phyloP scores from a whole-genome alignment of 2,113 vertebrate genomes.

The Actinemys pallida region DNA sequence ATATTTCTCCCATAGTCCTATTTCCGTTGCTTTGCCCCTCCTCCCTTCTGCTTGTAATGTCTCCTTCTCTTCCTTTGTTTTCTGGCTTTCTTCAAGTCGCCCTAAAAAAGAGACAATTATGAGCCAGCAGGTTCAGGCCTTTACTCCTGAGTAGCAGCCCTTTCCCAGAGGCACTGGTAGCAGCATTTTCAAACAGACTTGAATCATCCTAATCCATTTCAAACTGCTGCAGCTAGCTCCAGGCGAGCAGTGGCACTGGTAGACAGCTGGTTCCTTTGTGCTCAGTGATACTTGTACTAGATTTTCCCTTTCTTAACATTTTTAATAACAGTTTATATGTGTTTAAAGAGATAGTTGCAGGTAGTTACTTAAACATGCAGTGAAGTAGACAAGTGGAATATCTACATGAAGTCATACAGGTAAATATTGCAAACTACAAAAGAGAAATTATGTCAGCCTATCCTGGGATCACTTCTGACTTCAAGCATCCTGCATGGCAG shows the following conservation, averaged over 20 bases:
- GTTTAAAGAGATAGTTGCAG: not conserved
- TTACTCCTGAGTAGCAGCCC: not conserved
- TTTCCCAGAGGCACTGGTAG: not conserved
- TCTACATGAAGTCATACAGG: not conserved
- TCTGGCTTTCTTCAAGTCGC: not conserved
- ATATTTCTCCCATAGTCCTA: not conserved
- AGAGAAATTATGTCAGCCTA: not conserved
- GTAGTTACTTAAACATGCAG: not conserved
- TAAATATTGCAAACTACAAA: not conserved
- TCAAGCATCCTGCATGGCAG: not conserved
- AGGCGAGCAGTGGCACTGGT: not conserved
- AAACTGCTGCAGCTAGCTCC: not conserved
- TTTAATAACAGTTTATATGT: not conserved
- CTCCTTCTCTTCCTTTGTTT: not conserved
- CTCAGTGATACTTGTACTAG: not conserved
- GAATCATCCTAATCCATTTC: not conserved
- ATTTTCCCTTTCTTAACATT: not conserved
- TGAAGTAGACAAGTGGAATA: not conserved
- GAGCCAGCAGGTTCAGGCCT: not conserved
- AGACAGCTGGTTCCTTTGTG: not conserved
- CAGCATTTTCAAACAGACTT: not conserved
- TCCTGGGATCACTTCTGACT: not conserved
- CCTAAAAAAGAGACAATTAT: not conserved
- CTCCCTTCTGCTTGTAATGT: not conserved
- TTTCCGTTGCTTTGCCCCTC: not conserved